Base-by-base conservation (phyloP, 2,888 invertebrate species). In the Synanthedon formicaeformis region DNA sequence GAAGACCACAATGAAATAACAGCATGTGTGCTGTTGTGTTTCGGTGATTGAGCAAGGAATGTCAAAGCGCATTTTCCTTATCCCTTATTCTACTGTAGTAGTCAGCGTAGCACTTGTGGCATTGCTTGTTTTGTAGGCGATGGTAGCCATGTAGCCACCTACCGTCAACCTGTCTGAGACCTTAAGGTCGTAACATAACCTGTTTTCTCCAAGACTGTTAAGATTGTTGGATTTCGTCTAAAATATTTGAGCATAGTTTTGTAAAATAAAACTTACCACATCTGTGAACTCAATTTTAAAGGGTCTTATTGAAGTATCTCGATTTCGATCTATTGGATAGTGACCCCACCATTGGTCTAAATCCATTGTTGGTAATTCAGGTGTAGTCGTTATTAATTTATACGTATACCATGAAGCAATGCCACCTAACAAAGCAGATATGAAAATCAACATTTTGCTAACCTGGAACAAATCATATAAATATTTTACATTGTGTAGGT, bases 291-390 rank as follows among this genome's bases (percentile, higher is more conserved):
- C 85, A 55, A 93, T 89, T 65, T 85, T 81, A 64, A 89, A 93
- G 0, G 90, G 89, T 55, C 79, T 83, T 53, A 93, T 89, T 16
- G 87, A 79, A 0, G 73, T 66, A 63, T 91, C 90, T 41, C 80
- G 81, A 18, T 86, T 75, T 13, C 63, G 60, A 41, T 75, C 63
- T 40, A 73, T 71, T 0, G 88, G 85, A 41, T 88, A 88, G 0
- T 81, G 72, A 1, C 92, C 92, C 92, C 92, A 93, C 78, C 91
- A 90, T 16, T 83, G 75, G 4, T 90, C 74, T 0, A 79, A 57
- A 54, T 81, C 69, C 5, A 79, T 8, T 41, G 68, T 50, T 0
- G 82, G 83, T 40, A 68, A 45, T 0, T 66, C 62, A 1, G 73
- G 75, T 2, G 64, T 61, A 3, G 58, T 57, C 0, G 55, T 63